These are phyloP conservation scores for Barypeithes pellucidus DNA, from an alignment of 2,888 invertebrate genomes.

Conservation along the genomic window DNA sequence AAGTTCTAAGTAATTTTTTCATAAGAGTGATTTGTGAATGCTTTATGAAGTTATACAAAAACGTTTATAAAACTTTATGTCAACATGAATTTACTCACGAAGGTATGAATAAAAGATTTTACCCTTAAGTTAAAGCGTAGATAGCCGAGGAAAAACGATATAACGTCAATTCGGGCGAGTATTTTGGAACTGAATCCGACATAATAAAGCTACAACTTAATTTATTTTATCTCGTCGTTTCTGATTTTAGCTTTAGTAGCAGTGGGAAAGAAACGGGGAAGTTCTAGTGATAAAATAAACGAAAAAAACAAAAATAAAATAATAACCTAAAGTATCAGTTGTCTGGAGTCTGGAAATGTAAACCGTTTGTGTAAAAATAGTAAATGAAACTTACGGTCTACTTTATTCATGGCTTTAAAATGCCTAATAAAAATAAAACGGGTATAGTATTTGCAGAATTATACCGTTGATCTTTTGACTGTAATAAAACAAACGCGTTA, in stretches of 20 bases:
- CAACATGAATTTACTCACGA: not conserved
- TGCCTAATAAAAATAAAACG: too few species aligned
- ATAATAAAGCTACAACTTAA: constrained; percentile 4
- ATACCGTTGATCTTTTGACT: too few species aligned
- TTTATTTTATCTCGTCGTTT: constrained; percentile 9
- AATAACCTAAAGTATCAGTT: constrained; percentile 5
- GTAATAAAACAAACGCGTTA: too few species aligned
- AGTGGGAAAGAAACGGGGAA: too few species aligned
- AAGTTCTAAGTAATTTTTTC: not conserved
- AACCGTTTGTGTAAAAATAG: too few species aligned
- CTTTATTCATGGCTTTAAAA: too few species aligned
- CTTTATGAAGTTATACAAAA: too few species aligned
- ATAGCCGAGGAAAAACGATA: not conserved
- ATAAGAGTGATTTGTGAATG: not conserved
- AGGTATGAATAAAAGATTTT: constrained; percentile 9
- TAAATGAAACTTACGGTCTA: too few species aligned
- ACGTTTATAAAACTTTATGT: not conserved
- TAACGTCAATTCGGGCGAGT: not conserved
- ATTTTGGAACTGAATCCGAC: not conserved
- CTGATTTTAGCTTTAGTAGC: constrained; percentile 3
- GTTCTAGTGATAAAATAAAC: not conserved
- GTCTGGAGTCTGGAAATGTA: constrained; percentile 8
- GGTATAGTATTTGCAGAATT: too few species aligned
- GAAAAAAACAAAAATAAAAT: not conserved
- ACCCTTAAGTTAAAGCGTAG: not conserved